These are phyloP conservation scores for Andrena bucephala DNA, from an alignment of 2,888 invertebrate species.

Conservation along the genomic window DNA sequence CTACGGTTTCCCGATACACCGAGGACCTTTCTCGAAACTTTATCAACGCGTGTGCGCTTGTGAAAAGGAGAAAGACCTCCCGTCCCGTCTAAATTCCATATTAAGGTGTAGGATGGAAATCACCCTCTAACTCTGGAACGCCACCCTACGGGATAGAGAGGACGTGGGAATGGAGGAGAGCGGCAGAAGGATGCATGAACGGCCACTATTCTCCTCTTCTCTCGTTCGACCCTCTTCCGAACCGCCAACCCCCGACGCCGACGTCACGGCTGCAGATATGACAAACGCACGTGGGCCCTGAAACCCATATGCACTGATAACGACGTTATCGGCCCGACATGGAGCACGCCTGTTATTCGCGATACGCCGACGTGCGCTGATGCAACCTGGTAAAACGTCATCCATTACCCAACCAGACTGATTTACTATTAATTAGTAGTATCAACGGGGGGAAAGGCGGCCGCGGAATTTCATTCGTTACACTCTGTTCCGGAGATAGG, in stretches of 20 bases:
- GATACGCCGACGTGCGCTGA: conserved; percentile 51
- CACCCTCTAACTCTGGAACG: conserved; percentile 22
- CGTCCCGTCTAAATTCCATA: conserved; percentile 64
- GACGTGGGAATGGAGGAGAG: neutral
- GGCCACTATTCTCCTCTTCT: conserved; percentile 43
- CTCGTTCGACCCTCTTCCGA: conserved; percentile 45
- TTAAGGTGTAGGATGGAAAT: conserved; percentile 30
- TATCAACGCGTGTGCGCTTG: neutral
- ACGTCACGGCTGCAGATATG: conserved; percentile 57
- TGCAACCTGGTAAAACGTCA: conserved; percentile 56
- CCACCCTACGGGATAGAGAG: neutral
- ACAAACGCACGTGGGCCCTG: conserved; percentile 67
- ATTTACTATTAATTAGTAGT: conserved; percentile 68
- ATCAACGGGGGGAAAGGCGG: conserved; percentile 50
- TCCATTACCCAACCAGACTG: conserved; percentile 58
- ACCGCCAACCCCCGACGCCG: conserved; percentile 6
- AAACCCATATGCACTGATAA: conserved; percentile 66
- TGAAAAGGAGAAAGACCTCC: neutral
- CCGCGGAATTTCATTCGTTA: conserved; percentile 57
- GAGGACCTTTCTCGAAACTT: neutral
- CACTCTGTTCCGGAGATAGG: neutral
- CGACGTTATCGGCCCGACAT: conserved; percentile 66
- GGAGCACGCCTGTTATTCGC: conserved; percentile 59
- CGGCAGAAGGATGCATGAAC: conserved; percentile 31
- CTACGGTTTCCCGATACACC: neutral